Evolutionary conservation across 2,113 vertebrate species (phyloP), one percentile per base, ranked within the genome.

Genomic region (Ascaphus truei): DNA sequence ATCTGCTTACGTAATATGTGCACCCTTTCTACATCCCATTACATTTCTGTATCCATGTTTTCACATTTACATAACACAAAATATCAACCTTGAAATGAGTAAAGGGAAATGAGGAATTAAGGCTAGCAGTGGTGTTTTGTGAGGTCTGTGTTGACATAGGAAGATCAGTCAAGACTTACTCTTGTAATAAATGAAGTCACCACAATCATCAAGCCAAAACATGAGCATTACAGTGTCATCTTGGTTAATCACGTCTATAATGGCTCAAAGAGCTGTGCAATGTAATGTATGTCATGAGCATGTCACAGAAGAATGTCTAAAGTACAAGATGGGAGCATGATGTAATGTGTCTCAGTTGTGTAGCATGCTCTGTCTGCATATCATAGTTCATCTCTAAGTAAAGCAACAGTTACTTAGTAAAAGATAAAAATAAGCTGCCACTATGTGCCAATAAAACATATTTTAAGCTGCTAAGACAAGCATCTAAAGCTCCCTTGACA

Each of bases 391-490:
- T 58, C 39, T 36, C 65, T 68, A 68, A 68, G 65, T 34, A 58
- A 68, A 58, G 65, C 65, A 13, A 36, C 39, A 57, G 48, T 56
- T 55, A 55, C 64, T 67, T 57, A 58, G 41, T 58, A 47, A 58
- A 68, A 67, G 37, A 45, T 67, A 67, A 45, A 67, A 67, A 67
- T 67, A 67, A 18, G 9, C 39, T 67, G 51, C 51, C 34, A 41
- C 13, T 56, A 9, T 45, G 64, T 41, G 29, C 41, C 25, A 67
- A 20, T 67, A 33, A 57, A 67, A 67, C 39, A 43, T 66, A 57
- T 57, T 67, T 67, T 57, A 55, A 55, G 62, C 29, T 65, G 48
- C 12, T 26, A 53, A 29, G 25, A 30, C 50, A 25, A 34, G 6
- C 18, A 7, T 51, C 18, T 55, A 47, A 57, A 43, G 7, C 34